These are phyloP conservation scores for Pseudoips prasinana DNA, from an alignment of 2,888 invertebrate genomes.

Conservation along the genomic window DNA sequence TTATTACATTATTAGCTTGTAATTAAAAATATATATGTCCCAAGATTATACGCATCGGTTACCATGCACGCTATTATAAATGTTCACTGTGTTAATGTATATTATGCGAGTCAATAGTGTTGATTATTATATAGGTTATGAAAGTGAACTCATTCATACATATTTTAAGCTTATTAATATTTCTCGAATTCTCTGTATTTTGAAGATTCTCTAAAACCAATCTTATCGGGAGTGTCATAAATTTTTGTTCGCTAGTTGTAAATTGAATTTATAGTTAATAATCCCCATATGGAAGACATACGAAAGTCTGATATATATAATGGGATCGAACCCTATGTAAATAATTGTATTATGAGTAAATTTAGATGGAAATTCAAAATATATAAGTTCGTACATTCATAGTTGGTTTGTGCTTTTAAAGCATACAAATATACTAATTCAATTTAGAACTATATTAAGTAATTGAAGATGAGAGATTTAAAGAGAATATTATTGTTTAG, in stretches of 20 bases:
- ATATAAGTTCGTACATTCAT: constrained; percentile 25
- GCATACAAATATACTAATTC: constrained; percentile 25
- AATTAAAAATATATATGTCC: not conserved
- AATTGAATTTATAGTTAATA: constrained; percentile 24
- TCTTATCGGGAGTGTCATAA: constrained; percentile 11
- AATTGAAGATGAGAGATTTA: too few relatives aligned
- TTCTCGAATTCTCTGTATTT: constrained; percentile 9
- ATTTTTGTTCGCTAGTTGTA: constrained; percentile 14
- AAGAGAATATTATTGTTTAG: too few relatives aligned
- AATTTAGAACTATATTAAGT: not conserved
- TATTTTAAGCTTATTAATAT: constrained; percentile 12
- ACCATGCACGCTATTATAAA: constrained; percentile 1
- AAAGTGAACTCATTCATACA: too few relatives aligned
- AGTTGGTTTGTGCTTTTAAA: constrained; percentile 38
- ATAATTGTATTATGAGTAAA: constrained; percentile 36
- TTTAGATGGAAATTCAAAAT: constrained; percentile 30
- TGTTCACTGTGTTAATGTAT: not conserved
- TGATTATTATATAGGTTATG: too few relatives aligned
- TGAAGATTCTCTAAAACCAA: constrained; percentile 4
- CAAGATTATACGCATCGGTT: not conserved
- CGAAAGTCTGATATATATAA: constrained; percentile 52
- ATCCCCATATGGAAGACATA: constrained; percentile 35
- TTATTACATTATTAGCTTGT: constrained; percentile 1
- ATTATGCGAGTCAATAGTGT: too few relatives aligned
- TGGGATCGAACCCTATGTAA: constrained; percentile 37